These are phyloP conservation scores for Abrostola tripartita DNA, from an alignment of 2,888 invertebrate genomes.

Conservation along the genomic window DNA sequence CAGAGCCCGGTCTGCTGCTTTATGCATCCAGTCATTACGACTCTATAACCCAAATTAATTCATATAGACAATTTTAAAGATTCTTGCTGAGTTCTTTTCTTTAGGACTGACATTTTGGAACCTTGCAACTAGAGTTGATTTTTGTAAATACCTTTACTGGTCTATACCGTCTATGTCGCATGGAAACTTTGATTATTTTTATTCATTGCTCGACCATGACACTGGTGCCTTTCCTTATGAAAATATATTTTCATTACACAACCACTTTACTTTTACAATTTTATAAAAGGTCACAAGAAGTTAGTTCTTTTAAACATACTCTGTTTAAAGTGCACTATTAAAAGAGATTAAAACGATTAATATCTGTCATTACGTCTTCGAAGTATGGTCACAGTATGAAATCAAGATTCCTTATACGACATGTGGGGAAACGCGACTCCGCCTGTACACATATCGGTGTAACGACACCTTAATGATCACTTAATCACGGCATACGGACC, in stretches of 20 bases:
- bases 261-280: constrained; percentile 24
- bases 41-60: no score
- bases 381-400: constrained; percentile 69
- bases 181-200: not conserved
- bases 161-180: no score
- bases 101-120: no score
- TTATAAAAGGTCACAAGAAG: constrained; percentile 36
- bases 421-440: constrained; percentile 61
- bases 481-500: constrained; percentile 69
- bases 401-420: constrained; percentile 69
- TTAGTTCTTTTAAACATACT: constrained; percentile 44
- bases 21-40: no score
- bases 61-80: no score
- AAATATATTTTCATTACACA: constrained; percentile 2
- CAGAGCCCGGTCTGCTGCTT: no score
- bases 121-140: no score
- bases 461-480: constrained; percentile 77
- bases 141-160: no score
- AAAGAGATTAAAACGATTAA: constrained; percentile 70
- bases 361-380: constrained; percentile 62
- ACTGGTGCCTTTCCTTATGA: not conserved
- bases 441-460: constrained; percentile 61
- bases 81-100: no score
- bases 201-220: not conserved
- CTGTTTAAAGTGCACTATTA: constrained; percentile 52